Conservation (phyloP, 2,113 vertebrate species). For the Petrocephalus microphthalmus region DNA sequence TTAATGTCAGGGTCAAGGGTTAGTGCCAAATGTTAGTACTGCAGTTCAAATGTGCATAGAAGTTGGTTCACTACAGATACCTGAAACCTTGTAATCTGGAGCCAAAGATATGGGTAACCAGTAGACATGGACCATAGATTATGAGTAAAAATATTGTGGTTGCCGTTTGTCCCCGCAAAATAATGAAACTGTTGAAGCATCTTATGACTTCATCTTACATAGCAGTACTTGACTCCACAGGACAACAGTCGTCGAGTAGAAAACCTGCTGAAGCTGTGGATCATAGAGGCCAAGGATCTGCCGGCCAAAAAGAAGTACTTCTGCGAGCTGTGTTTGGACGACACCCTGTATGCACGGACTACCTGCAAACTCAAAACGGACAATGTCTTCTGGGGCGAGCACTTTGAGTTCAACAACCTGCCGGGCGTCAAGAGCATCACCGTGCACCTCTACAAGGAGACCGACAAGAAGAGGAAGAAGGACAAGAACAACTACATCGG, state of each 20-base stretch:
- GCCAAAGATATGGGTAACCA: not conserved
- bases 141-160: not conserved
- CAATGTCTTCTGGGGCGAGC: slow-evolving; percentile 99
- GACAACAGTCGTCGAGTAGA: slow-evolving; percentile 95
- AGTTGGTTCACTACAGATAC: too few species aligned
- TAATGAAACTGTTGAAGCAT: not conserved
- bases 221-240: slow-evolving; percentile 47
- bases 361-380: slow-evolving; percentile 97
- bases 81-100: too few species aligned
- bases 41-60: too few species aligned
- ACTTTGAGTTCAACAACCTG: slow-evolving; percentile 97
- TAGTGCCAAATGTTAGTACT: too few species aligned
- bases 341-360: slow-evolving; percentile 93
- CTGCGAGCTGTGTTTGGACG: slow-evolving; percentile 92
- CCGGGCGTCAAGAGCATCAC: slow-evolving; percentile 79
- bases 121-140: not conserved
- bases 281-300: slow-evolving; percentile 96
- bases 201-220: not conserved
- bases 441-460: slow-evolving; percentile 93
- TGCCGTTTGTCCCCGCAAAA: not conserved
- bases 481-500: slow-evolving; percentile 96
- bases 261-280: slow-evolving; percentile 89
- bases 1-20: too few species aligned
- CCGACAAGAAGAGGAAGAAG: slow-evolving; percentile 98
- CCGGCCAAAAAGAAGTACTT: slow-evolving; percentile 96